Base-by-base conservation (phyloP, 2,797 vertebrate genomes). In the Hylomyscus alleni region DNA sequence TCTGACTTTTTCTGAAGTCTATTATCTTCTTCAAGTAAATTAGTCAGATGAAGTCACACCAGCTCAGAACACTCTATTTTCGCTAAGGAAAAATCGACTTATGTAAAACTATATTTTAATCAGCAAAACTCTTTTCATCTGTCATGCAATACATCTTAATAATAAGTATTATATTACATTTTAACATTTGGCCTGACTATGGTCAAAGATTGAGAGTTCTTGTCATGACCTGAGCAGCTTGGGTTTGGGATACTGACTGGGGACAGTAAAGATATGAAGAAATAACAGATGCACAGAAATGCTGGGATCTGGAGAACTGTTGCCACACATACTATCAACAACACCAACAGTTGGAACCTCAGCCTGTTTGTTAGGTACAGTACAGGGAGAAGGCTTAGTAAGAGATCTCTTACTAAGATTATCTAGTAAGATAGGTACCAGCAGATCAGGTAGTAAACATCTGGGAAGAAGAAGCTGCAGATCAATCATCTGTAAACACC, bases 1-100 rank as follows among this genome's bases (percentile, higher is more conserved):
- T 81, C 24, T 94, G 52, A 83, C 31, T 76, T 83, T 67, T 85
- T 87, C 37, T 94, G 86, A 82, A n/a, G 37, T 67, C 76, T 80
- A 67, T 72, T 72, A 77, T 3, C 11, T 14, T 52, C n/a, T 72
- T 73, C 72, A 52, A 73, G 75, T 62, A n/a, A 29, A 24, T 11
- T 87, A 44, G 15, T 37, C 69, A 87, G 47, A 67, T 89, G 81
- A 81, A 6, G 50, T 82, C 10, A 85, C 13, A 8, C 31, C 34
- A 44, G 58, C 5, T 22, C 26, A 84, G 47, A 50, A 92, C 13
- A 47, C 34, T 69, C 31, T 90, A 37, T 26, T 29, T 76, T 73
- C 37, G 37, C 37, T 56, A 89, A 65, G 69, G 1, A 80, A 24
- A 90, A 84, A 77, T 88, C 54, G 31, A 58, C 40, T 56, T 82